Base-by-base conservation (phyloP, 2,888 invertebrate genomes). In the Xanthorhoe spadicearia region DNA sequence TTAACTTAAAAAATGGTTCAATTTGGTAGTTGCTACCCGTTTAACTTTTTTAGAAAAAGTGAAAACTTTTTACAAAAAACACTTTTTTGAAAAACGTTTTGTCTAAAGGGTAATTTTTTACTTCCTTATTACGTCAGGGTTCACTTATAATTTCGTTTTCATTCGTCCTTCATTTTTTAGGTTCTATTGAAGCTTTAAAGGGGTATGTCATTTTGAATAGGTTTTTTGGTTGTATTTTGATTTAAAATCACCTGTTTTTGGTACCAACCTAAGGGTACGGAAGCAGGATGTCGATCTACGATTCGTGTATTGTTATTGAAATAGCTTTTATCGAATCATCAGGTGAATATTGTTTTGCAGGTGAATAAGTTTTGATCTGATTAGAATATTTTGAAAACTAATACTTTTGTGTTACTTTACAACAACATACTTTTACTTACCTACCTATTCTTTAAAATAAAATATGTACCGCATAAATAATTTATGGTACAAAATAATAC, bases 241-340 rank as follows among this genome's bases (percentile, higher is more conserved):
- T 77, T 71, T 56, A 54, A 77, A 81, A 80, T 85, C 89, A 90
- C 91, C 89, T 90, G 90, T 89, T 81, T 75, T 61, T 60, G 62
- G 61, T 67, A 62, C n/a, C n/a, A n/a, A n/a, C n/a, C n/a, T 54
- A 58, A 76, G 77, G 86, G 86, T 81, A 68, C 87, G 92, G 91
- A 91, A 90, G 85, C 77, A 77, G 88, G 86, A 87, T 83, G 86
- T 83, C 72, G 87, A 86, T 85, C 73, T 73, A 76, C 77, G 81
- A 78, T 77, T 66, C 38, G 74, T 71, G 77, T 73, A 76, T 77
- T 76, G 73, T 78, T 71, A 74, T 73, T 71, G 59, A 65, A 55
- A 69, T 78, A 69, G 61, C 74, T 77, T 74, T 78, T 71, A 69
- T 72, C 58, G 65, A 55, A 32, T 52, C 64, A 68, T 74, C 68